Base-by-base conservation (phyloP, 2,797 vertebrate species). In the Amblyopsis hoosieri region DNA sequence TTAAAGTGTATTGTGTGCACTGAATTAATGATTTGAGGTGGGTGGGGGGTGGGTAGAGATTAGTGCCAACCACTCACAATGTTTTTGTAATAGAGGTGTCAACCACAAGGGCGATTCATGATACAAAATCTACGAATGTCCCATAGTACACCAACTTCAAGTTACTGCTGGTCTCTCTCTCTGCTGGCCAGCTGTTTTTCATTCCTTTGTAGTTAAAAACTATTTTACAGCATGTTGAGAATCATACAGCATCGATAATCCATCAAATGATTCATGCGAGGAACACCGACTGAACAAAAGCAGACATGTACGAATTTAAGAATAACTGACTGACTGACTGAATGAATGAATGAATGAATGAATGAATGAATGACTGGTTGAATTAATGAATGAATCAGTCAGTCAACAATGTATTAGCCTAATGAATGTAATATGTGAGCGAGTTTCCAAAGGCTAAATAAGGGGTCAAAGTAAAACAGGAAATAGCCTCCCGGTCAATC, bases 111-210 rank as follows among this genome's bases (percentile, higher is more conserved):
- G 37, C 9, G 9, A 42, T 42, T 9, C 7, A 8, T 8, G 37
- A 42, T 9, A 9, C 37, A 42, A 1, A 42, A 42, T 42, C 9
- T 7, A 42, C 7, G 37, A 6, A 9, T 42, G 37, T 42, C 37
- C 37, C 37, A 8, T 42, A 42, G 7, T 42, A 9, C 37, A 37
- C 5, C 8, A 37, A 37, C 33, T 9, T 8, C 33, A 42, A 42
- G 37, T 9, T 9, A 42, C 37, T 42, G 37, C 23, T 29, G 23
- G 23, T 46, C 45, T 19, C 31, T 67, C 60, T 65, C 31, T 65
- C 69, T 83, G 77, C 50, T 51, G 54, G 33, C 71, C 81, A 83
- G 69, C 69, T 82, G 79, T 62, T 48, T 53, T 61, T 60, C 29
- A 63, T 9, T 47, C 37, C 51, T 82, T 77, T 78, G 67, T 67